These are phyloP conservation scores for Rhabdomys dilectus DNA, from an alignment of 2,113 vertebrate genomes.

Conservation along the genomic window DNA sequence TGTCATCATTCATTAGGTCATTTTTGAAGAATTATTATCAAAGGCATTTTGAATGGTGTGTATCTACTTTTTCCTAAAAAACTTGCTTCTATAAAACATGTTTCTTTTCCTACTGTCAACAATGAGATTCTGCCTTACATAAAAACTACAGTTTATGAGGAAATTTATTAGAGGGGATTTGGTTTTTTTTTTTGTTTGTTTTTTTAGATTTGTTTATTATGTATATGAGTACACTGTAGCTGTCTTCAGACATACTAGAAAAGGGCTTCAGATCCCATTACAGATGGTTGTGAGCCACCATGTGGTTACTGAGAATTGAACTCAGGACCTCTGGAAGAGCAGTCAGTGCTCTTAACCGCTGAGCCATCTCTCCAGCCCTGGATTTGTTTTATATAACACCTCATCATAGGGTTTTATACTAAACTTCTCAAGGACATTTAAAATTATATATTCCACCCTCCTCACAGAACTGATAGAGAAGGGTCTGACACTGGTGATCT, in stretches of 20 bases:
- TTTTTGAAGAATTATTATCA: slow-evolving; percentile 35
- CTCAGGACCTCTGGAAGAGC: too few species aligned
- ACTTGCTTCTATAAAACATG: neutral
- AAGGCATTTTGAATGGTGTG: neutral
- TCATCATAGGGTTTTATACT: neutral
- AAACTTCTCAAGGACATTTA: neutral
- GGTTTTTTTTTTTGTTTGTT: too few species aligned
- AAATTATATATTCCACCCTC: neutral
- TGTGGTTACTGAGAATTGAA: too few species aligned
- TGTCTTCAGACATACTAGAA: too few species aligned
- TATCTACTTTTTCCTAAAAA: neutral
- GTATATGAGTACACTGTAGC: too few species aligned
- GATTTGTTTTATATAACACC: neutral
- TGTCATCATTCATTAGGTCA: slow-evolving; percentile 26
- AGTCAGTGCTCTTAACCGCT: too few species aligned
- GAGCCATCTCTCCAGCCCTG: too few species aligned
- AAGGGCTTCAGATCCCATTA: too few species aligned
- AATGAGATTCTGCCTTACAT: slow-evolving; percentile 30
- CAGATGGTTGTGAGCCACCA: too few species aligned
- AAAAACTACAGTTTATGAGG: slow-evolving; percentile 1
- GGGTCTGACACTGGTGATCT: neutral
- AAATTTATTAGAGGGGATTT: neutral
- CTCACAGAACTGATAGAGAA: neutral
- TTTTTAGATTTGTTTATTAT: too few species aligned
- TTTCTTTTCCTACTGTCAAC: neutral